phyloP scores from a whole-genome alignment of 2,797 vertebrate species.

The Lophotriccus pileatus region DNA sequence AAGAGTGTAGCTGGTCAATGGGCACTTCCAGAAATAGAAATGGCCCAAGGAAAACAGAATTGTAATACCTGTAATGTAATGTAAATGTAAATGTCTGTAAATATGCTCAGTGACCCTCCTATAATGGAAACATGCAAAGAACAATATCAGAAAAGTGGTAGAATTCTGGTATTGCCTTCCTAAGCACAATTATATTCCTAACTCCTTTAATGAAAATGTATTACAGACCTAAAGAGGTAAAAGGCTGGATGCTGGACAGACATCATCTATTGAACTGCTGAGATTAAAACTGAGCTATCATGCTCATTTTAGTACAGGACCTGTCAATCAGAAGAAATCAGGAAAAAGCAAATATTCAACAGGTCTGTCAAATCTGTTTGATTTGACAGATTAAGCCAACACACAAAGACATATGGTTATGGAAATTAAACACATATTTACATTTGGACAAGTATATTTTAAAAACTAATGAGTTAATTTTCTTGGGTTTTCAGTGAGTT shows the following conservation, averaged over 20 bases:
- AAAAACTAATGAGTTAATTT: background rate
- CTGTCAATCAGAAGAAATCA: background rate
- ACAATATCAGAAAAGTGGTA: background rate
- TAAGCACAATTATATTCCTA: background rate
- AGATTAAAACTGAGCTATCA: background rate
- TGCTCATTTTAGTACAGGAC: background rate
- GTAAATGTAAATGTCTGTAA: background rate
- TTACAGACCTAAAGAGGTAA: background rate
- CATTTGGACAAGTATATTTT: background rate
- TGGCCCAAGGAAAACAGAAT: slow-evolving; percentile 1
- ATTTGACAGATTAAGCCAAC: background rate
- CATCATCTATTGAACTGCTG: background rate
- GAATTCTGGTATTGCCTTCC: background rate
- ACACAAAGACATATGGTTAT: background rate
- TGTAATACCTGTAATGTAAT: background rate
- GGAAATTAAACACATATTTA: background rate
- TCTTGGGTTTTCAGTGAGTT: background rate
- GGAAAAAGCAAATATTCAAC: background rate
- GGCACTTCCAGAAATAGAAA: slow-evolving; percentile 49
- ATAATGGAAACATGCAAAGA: background rate
- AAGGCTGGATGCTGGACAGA: background rate
- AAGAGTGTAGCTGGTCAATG: background rate
- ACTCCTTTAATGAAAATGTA: background rate
- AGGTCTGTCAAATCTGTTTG: background rate
- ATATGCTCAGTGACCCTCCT: background rate